Evolutionary conservation across 1,140 invertebrate genomes (phyloP).

Genomic region (Teleopsis dalmanni): DNA sequence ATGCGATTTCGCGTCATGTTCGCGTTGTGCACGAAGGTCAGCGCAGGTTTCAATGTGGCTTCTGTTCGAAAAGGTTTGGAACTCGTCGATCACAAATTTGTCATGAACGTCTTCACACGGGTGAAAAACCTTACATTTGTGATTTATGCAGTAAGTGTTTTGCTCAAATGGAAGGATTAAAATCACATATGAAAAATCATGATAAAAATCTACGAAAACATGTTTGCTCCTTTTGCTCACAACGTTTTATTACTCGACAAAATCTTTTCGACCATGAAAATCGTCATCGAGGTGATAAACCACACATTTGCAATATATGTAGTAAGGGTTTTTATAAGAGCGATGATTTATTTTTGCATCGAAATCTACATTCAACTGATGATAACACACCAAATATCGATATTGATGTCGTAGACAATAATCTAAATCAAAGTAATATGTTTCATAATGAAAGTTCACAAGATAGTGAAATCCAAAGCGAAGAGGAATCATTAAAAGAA

Average conservation of each 20-base stretch:
- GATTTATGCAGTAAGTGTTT: slow-evolving; percentile 14
- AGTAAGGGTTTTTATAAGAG: slow-evolving; percentile 8
- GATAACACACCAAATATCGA: too few species aligned
- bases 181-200: slow-evolving; percentile 16
- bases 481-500: too few species aligned
- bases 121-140: slow-evolving; percentile 14
- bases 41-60: slow-evolving; percentile 25
- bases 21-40: slow-evolving; percentile 34
- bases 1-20: slow-evolving; percentile 33
- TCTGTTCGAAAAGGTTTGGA: slow-evolving; percentile 30
- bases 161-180: slow-evolving; percentile 12
- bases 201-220: slow-evolving; percentile 16
- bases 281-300: slow-evolving; percentile 15
- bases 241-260: slow-evolving; percentile 20
- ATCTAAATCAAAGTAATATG: too few species aligned
- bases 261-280: slow-evolving; percentile 19
- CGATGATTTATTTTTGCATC: slow-evolving; percentile 7
- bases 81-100: slow-evolving; percentile 35
- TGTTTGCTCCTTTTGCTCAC: slow-evolving; percentile 18
- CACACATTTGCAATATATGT: slow-evolving; percentile 13
- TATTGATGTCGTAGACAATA: too few species aligned
- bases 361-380: neutral
- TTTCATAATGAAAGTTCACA: too few species aligned
- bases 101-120: slow-evolving; percentile 28
- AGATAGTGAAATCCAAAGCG: too few species aligned